These are phyloP conservation scores for Drosophila watanabei DNA, from an alignment of 1,140 invertebrate species.

Conservation along the genomic window DNA sequence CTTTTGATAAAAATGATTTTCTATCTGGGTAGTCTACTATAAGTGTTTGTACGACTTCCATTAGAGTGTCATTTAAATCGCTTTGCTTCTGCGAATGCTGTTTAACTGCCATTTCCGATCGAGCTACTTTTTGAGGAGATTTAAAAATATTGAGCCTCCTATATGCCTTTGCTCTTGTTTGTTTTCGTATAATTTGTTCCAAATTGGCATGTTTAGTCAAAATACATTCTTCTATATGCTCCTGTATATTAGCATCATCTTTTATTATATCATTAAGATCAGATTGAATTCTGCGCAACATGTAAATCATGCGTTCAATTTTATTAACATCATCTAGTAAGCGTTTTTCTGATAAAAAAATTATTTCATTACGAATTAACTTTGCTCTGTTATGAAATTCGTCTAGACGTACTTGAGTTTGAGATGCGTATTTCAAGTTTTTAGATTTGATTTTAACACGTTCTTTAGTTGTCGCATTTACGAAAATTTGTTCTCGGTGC, in stretches of 20 bases:
- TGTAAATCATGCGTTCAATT: conserved; percentile 68
- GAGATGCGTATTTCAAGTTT: conserved; percentile 62
- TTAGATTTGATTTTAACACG: conserved; percentile 85
- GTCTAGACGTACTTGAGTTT: conserved; percentile 85
- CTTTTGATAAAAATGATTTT: conserved; percentile 86
- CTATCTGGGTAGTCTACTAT: conserved; percentile 87
- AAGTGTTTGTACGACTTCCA: conserved; percentile 87
- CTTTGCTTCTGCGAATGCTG: conserved; percentile 86
- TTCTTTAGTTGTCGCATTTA: conserved; percentile 87
- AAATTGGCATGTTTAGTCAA: conserved; percentile 87
- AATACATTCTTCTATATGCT: conserved; percentile 77
- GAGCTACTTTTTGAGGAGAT: conserved; percentile 55
- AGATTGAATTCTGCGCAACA: conserved; percentile 56
- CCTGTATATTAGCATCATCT: conserved; percentile 86
- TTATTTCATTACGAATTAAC: conserved; percentile 86
- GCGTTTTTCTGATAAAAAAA: conserved; percentile 54
- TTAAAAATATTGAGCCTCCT: conserved; percentile 86
- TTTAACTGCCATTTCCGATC: conserved; percentile 86
- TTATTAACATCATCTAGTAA: conserved; percentile 62
- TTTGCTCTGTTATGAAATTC: conserved; percentile 88
- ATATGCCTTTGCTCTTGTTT: conserved; percentile 87
- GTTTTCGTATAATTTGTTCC: conserved; percentile 88
- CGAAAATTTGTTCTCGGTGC: conserved; percentile 89
- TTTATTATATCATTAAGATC: conserved; percentile 86
- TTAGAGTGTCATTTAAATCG: conserved; percentile 86